Base-by-base conservation (phyloP, 2,113 vertebrate genomes). In the Cavia porcellus region DNA sequence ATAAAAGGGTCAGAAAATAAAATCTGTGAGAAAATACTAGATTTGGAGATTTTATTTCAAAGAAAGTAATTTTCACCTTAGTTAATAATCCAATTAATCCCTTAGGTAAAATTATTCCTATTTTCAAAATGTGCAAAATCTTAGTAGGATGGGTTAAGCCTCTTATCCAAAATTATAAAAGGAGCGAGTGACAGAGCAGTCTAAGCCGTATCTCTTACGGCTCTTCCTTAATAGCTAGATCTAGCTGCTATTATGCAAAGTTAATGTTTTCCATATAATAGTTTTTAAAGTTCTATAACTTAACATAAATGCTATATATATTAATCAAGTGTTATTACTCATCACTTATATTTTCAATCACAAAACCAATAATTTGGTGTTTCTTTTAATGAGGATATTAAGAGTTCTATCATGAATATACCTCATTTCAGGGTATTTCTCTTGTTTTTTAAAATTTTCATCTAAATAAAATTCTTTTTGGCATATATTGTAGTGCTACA, bases 11-110 rank as follows among this genome's bases (percentile, higher is more conserved):
- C 96, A 52, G 7, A 83, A 82, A 90, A 79, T 55, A 92, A 92
- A 95, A 84, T 7, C 22, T 64, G 57, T 84, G 52, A 94, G 59
- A 90, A 92, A 88, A 89, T 83, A 89, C 30, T 92, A 84, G 72
- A 86, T 24, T 35, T 94, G 42, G 5, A 7, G 12, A 70, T 83
- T 95, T 79, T 86, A 93, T 93, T 88, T 86, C 38, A 90, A 50
- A 83, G 62, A 55, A 97, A 55, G 22, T 64, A 62, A 79, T 52
- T 66, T 80, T 93, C 3, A 30, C 19, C 15, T 55, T 59, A 5
- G 30, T 96, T 89, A 81, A 79, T 42, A 85, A 80, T 87, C 24
- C 24, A 83, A 74, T 28, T 72, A 87, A 1, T 86, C 96, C 24
- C 10, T 79, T 96, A 92, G 62, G 62, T 92, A 47, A 59, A 64